These are phyloP conservation scores for Tridacna crocea DNA, from an alignment of 2,888 invertebrate species.

Conservation along the genomic window DNA sequence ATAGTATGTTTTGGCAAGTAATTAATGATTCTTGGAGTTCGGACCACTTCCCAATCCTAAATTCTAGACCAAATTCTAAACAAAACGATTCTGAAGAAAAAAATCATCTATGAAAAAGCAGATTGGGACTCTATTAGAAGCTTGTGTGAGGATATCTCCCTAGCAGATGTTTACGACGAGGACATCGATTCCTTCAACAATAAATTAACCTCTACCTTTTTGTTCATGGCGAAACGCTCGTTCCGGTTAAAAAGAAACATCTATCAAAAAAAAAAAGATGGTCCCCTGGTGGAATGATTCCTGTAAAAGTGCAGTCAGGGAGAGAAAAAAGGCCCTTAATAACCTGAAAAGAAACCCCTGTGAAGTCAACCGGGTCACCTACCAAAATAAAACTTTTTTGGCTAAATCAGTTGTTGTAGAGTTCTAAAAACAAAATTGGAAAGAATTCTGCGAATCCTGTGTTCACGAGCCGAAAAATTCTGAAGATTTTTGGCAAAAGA, in stretches of 20 bases:
- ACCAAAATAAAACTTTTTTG: too few relatives aligned
- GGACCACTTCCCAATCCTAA: slow-evolving; percentile 13
- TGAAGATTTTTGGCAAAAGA: too few relatives aligned
- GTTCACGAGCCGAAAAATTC: too few relatives aligned
- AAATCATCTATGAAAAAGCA: neutral
- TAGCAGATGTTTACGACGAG: too few relatives aligned
- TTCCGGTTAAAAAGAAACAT: neutral
- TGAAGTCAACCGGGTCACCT: too few relatives aligned
- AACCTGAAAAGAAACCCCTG: too few relatives aligned
- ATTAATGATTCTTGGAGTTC: neutral
- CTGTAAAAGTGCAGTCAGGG: neutral
- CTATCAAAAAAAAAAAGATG: neutral
- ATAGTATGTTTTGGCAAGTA: slow-evolving; percentile 4
- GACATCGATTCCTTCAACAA: neutral
- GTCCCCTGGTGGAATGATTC: neutral
- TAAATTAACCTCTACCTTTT: neutral
- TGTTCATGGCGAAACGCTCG: neutral
- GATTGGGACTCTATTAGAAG: neutral
- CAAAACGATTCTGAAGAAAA: too few relatives aligned
- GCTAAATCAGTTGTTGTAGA: too few relatives aligned
- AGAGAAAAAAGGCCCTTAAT: too few relatives aligned
- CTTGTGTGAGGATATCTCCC: neutral
- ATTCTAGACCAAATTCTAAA: neutral
- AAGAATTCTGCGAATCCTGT: too few relatives aligned
- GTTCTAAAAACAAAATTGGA: too few relatives aligned